Conservation (phyloP, 2,888 invertebrate genomes). For the Steromphala cineraria region DNA sequence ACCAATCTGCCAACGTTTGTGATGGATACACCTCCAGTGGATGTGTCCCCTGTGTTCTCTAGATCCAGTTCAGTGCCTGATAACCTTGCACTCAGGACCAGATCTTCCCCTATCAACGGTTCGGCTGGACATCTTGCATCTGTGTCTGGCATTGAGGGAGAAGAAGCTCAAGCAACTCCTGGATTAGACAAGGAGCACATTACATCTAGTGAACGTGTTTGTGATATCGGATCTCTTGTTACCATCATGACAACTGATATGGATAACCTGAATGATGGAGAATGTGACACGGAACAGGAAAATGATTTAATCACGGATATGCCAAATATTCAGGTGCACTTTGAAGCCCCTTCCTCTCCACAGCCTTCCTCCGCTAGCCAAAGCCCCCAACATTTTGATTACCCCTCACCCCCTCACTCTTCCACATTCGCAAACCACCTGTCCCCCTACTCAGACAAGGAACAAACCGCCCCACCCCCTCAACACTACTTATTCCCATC, state of each 20-base stretch:
- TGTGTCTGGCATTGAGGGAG: slow-evolving; percentile 30
- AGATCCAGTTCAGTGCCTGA: slow-evolving; percentile 74
- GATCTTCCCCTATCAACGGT: slow-evolving; percentile 30
- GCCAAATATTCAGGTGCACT: slow-evolving; percentile 69
- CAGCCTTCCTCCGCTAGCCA: slow-evolving; percentile 64
- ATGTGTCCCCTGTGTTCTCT: slow-evolving; percentile 71
- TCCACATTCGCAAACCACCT: slow-evolving; percentile 33
- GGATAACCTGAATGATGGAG: slow-evolving; percentile 40
- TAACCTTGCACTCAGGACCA: slow-evolving; percentile 55
- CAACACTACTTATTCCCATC: slow-evolving; percentile 34
- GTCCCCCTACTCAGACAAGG: neutral
- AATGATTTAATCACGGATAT: slow-evolving; percentile 35
- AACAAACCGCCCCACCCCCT: neutral
- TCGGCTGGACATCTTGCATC: slow-evolving; percentile 36
- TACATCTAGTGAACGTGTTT: slow-evolving; percentile 28
- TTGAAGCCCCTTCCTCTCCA: slow-evolving; percentile 71
- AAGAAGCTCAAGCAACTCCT: slow-evolving; percentile 21
- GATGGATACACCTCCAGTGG: slow-evolving; percentile 70
- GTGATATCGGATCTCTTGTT: slow-evolving; percentile 48
- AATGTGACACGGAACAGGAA: slow-evolving; percentile 29
- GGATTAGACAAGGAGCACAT: slow-evolving; percentile 32
- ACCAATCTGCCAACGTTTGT: slow-evolving; percentile 78
- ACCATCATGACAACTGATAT: slow-evolving; percentile 67
- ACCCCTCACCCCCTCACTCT: slow-evolving; percentile 47
- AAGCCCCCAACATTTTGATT: slow-evolving; percentile 64